Evolutionary conservation across 2,113 vertebrate species (phyloP).

Genomic region (Peromyscus leucopus): DNA sequence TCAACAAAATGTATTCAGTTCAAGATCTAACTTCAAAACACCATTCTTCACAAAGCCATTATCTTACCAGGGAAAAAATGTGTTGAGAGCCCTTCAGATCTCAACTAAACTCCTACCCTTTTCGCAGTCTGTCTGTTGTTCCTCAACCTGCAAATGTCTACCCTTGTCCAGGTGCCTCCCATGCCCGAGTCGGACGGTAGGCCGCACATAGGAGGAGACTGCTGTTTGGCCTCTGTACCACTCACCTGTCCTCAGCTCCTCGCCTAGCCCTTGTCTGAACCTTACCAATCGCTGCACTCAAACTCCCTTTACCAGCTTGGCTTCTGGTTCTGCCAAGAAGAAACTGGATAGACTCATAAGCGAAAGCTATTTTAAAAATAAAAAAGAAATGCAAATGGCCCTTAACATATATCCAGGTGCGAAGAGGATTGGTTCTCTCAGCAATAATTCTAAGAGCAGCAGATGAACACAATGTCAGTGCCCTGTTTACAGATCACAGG

Average conservation of each 20-base stretch:
- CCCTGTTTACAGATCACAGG: background rate
- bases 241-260: slow-evolving; percentile 13
- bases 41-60: slow-evolving; percentile 29
- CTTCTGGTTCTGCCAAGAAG: slow-evolving; percentile 35
- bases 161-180: background rate
- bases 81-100: background rate
- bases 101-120: background rate
- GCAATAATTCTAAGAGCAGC: background rate
- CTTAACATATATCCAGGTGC: background rate
- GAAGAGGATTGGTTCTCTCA: background rate
- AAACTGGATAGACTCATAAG: background rate
- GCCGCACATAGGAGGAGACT: background rate
- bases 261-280: background rate
- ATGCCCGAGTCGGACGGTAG: background rate
- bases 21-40: slow-evolving; percentile 38
- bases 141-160: background rate
- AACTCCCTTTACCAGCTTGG: background rate
- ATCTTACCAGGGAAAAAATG: background rate
- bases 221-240: background rate
- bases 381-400: background rate
- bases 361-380: background rate
- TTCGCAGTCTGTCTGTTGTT: background rate
- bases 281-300: background rate
- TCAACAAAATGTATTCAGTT: slow-evolving; percentile 58
- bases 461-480: background rate